These are phyloP conservation scores for Sarotherodon lohbergeri DNA, from an alignment of 2,113 vertebrate genomes.

Conservation along the genomic window DNA sequence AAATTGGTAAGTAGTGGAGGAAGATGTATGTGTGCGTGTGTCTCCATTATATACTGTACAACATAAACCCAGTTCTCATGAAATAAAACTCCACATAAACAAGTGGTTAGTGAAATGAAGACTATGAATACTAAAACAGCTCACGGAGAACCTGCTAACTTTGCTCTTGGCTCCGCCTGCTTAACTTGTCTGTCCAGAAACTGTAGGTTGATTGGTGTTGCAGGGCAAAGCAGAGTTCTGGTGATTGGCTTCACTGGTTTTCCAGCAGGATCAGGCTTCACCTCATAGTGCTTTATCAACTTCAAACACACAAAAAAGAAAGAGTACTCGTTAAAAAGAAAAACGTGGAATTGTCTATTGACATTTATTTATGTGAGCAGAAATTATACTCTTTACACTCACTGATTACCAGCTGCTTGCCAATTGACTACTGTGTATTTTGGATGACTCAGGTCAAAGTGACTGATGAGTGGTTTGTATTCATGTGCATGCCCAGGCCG, in stretches of 20 bases:
- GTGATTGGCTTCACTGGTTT: constrained; percentile 60
- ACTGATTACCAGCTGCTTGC: not conserved
- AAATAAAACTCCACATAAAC: not conserved
- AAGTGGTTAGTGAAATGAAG: not conserved
- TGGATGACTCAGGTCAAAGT: not conserved
- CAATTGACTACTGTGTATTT: not conserved
- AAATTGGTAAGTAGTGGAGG: not conserved
- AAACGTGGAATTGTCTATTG: not conserved
- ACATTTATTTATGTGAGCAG: not conserved
- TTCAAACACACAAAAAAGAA: constrained; percentile 13
- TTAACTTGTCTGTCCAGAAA: constrained; percentile 58
- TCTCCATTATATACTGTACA: not conserved
- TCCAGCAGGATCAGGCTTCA: constrained; percentile 68
- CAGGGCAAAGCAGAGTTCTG: constrained; percentile 70
- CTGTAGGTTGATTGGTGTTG: constrained; percentile 69
- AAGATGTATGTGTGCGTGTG: not conserved
- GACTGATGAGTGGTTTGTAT: not conserved
- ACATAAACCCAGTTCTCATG: not conserved
- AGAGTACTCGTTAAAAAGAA: not conserved
- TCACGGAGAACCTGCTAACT: not conserved
- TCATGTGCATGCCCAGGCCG: not conserved
- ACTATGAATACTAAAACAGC: constrained; percentile 8
- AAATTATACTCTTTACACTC: not conserved
- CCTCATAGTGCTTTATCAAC: constrained; percentile 70
- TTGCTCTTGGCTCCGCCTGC: not conserved